Evolutionary conservation across 2,113 vertebrate species (phyloP).

Genomic region (Struthio camelus): DNA sequence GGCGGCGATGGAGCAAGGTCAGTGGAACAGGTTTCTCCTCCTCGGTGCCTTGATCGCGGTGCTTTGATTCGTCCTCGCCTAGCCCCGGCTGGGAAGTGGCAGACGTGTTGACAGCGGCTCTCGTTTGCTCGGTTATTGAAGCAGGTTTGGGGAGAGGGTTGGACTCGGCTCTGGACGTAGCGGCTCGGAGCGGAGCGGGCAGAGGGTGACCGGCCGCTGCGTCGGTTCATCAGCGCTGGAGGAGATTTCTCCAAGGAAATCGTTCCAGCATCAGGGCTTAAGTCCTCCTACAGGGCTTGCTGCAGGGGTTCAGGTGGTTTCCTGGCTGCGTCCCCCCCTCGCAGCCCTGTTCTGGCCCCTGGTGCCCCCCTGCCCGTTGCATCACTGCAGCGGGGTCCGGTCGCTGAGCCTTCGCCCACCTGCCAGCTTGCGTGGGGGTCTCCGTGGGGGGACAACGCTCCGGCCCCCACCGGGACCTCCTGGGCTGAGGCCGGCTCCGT

Average conservation of each 20-base stretch:
- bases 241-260: neutral
- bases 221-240: neutral
- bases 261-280: neutral
- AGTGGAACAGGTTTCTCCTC: slow-evolving; percentile 66
- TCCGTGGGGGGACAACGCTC: neutral
- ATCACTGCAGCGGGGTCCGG: rapidly evolving
- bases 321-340: neutral
- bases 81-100: neutral
- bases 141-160: neutral
- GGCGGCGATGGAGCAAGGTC: slow-evolving; percentile 71
- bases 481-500: neutral
- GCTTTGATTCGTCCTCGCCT: slow-evolving; percentile 5
- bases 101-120: slow-evolving; percentile 41
- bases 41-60: neutral
- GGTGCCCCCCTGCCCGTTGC: neutral
- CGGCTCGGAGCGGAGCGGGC: neutral
- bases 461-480: neutral
- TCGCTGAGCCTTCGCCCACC: neutral
- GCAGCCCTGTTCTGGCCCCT: neutral
- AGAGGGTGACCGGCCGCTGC: neutral
- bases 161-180: neutral
- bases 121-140: slow-evolving; percentile 49
- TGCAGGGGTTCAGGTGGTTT: neutral
- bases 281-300: neutral
- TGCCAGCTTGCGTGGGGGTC: neutral